These are phyloP conservation scores for Aethina tumida DNA, from an alignment of 1,140 invertebrate genomes.

Conservation along the genomic window DNA sequence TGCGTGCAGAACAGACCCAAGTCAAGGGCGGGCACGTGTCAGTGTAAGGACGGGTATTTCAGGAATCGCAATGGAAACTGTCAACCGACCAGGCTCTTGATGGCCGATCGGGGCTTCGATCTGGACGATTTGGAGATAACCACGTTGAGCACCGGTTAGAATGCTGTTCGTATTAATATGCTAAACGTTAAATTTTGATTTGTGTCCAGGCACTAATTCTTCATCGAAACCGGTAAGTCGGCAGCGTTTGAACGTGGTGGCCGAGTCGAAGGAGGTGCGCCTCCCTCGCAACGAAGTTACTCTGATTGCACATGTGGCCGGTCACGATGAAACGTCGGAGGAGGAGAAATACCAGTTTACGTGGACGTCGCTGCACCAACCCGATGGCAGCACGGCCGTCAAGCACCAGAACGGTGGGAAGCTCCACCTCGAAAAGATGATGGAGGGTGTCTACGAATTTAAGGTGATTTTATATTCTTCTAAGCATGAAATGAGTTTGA, in stretches of 20 bases:
- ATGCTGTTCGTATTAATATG: too few species aligned
- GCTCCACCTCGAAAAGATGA: constrained; percentile 64
- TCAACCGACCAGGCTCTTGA: too few species aligned
- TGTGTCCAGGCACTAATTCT: too few species aligned
- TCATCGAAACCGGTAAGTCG: constrained; percentile 37
- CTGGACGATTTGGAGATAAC: too few species aligned
- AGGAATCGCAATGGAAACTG: constrained; percentile 42
- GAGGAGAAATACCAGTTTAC: constrained; percentile 70
- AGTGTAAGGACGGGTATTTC: constrained; percentile 50
- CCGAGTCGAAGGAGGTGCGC: constrained; percentile 52
- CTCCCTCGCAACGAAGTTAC: constrained; percentile 68
- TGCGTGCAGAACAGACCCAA: constrained; percentile 1
- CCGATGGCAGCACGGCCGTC: constrained; percentile 73
- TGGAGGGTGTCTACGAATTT: constrained; percentile 80
- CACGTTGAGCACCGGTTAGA: too few species aligned
- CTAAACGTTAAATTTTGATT: too few species aligned
- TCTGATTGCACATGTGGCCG: constrained; percentile 69
- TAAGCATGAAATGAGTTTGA: too few species aligned
- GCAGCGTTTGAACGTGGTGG: constrained; percentile 66
- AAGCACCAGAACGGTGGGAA: constrained; percentile 75
- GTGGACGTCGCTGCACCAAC: constrained; percentile 77
- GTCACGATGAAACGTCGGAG: constrained; percentile 50
- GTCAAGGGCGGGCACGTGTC: constrained; percentile 56
- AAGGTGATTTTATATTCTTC: constrained; percentile 50
- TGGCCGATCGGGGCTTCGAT: too few species aligned